Conservation (phyloP, 2,888 invertebrate genomes). For the Tetragonula carbonaria region DNA sequence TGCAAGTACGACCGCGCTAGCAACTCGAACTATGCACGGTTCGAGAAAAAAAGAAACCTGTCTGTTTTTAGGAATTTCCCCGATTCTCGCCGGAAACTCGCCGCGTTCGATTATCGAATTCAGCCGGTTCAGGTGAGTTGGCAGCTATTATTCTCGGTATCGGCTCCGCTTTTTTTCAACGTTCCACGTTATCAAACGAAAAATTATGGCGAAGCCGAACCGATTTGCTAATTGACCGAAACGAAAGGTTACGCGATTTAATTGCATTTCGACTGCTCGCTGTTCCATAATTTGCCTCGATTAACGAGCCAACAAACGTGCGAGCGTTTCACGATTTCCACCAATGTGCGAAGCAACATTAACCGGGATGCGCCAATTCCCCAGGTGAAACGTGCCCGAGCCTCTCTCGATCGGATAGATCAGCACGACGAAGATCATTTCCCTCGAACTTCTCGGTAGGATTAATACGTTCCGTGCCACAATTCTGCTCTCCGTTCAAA, state of each 20-base stretch:
- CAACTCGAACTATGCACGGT: too few species aligned
- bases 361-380: conserved; percentile 6
- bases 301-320: conserved; percentile 21
- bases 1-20: not conserved
- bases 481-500: too few species aligned
- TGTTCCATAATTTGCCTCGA: conserved; percentile 6
- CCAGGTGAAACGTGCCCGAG: not conserved
- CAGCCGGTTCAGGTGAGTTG: too few species aligned
- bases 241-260: conserved; percentile 11
- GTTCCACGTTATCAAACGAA: not conserved
- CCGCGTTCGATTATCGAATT: too few species aligned
- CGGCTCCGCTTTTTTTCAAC: not conserved
- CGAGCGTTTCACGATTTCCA: not conserved
- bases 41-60: not conserved
- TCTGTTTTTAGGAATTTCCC: not conserved
- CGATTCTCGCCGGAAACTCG: too few species aligned
- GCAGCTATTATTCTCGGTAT: not conserved
- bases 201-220: not conserved
- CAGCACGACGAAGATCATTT: conserved; percentile 3
- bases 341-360: too few species aligned
- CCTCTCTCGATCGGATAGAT: not conserved
- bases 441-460: not conserved
- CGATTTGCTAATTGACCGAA: conserved; percentile 11
- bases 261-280: conserved; percentile 19
- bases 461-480: not conserved